A percentile compares a stretch with the other conserved stretches of the same genome.
Conservation (phyloP, 2,797 vertebrate genomes). For the Columba guinea region DNA sequence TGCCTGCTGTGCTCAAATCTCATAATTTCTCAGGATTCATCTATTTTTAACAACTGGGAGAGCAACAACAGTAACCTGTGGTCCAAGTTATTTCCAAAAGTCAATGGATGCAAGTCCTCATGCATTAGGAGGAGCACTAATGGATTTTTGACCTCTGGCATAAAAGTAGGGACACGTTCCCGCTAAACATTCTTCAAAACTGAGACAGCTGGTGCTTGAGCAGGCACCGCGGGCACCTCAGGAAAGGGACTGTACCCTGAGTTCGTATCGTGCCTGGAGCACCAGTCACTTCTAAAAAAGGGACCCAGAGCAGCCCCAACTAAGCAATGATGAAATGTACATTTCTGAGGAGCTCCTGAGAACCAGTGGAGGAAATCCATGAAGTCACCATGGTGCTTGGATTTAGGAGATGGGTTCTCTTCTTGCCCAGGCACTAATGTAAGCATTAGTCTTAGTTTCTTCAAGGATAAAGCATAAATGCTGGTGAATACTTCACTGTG, state of each 20-base stretch:
- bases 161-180: not conserved
- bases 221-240: not conserved
- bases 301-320: not conserved
- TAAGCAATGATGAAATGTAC: not conserved
- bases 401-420: not conserved
- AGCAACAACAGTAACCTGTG: not conserved
- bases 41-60: not conserved
- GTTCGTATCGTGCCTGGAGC: not conserved
- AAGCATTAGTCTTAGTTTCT: not conserved
- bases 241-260: not conserved
- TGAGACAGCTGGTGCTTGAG: not conserved
- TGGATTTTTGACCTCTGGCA: not conserved
- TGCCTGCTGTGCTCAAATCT: not conserved
- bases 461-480: not conserved
- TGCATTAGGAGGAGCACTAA: not conserved
- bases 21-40: not conserved
- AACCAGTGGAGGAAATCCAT: not conserved
- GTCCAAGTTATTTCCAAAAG: not conserved
- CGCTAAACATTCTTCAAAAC: not conserved
- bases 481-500: not conserved
- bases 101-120: not conserved
- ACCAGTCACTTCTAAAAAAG: not conserved
- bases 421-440: not conserved
- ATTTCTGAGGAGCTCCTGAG: not conserved
- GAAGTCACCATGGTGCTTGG: not conserved